Evolutionary conservation across 2,113 vertebrate genomes (phyloP).

Genomic region (Melanotaenia duboulayi): DNA sequence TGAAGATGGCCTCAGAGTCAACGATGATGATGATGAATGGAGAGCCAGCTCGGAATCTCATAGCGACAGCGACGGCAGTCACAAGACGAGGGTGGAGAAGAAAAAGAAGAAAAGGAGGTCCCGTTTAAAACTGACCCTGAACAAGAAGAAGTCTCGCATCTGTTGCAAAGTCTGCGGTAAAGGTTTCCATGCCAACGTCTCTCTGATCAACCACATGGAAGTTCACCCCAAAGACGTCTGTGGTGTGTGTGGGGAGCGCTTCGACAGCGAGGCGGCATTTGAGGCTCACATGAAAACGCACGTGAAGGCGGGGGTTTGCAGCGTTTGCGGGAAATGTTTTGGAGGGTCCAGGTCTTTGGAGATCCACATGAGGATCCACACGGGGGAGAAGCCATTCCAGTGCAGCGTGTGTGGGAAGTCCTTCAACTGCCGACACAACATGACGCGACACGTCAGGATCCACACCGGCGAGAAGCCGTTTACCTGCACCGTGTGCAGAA

Average conservation of each 20-base stretch:
- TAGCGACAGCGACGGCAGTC: slow-evolving; percentile 8
- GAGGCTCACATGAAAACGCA: slow-evolving; percentile 47
- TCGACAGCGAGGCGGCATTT: slow-evolving; percentile 32
- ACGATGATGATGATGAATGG: slow-evolving; percentile 49
- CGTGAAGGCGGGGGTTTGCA: slow-evolving; percentile 56
- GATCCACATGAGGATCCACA: slow-evolving; percentile 65
- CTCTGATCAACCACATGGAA: slow-evolving; percentile 63
- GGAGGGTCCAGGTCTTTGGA: slow-evolving; percentile 50
- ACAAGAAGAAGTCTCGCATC: slow-evolving; percentile 19
- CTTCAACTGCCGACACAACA: slow-evolving; percentile 72
- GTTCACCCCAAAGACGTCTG: slow-evolving; percentile 59
- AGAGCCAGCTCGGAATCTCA: not conserved
- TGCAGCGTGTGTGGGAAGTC: slow-evolving; percentile 66
- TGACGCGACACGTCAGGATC: slow-evolving; percentile 69
- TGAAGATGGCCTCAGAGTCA: fast-evolving
- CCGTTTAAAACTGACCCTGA: not conserved
- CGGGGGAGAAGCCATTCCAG: slow-evolving; percentile 66
- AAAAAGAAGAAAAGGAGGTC: not conserved
- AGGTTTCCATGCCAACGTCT: slow-evolving; percentile 48
- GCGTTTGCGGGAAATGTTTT: slow-evolving; percentile 70
- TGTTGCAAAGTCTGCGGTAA: slow-evolving; percentile 64
- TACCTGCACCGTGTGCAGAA: slow-evolving; percentile 58
- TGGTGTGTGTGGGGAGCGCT: slow-evolving; percentile 55
- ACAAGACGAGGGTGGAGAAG: not conserved
- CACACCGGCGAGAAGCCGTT: slow-evolving; percentile 75